Evolutionary conservation across 1,140 invertebrate genomes (phyloP).

Genomic region (Hylaeus anthracinus): DNA sequence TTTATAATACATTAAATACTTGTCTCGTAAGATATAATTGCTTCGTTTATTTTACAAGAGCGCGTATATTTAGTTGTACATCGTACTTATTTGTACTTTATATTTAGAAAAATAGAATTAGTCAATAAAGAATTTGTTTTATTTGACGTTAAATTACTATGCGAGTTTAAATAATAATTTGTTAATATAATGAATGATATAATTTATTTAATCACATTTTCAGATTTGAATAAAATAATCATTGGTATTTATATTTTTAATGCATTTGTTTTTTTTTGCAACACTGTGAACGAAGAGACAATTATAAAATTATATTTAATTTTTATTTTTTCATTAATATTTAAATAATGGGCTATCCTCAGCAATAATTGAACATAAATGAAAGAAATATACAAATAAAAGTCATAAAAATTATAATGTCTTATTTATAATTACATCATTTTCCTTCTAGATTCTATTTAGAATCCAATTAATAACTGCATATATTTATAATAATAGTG

Average conservation of each 20-base stretch:
- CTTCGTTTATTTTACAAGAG: constrained; percentile 52
- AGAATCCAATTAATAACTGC: too few species aligned
- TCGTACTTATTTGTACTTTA: constrained; percentile 62
- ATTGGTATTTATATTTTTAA: neutral
- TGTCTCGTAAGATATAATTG: constrained; percentile 45
- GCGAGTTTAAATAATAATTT: constrained; percentile 49
- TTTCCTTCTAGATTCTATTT: too few species aligned
- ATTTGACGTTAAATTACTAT: constrained; percentile 47
- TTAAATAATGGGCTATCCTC: constrained; percentile 25
- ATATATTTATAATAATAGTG: neutral
- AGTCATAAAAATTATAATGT: neutral
- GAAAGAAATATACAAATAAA: constrained; percentile 33
- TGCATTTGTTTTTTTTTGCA: neutral
- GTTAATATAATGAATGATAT: constrained; percentile 22
- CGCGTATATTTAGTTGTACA: constrained; percentile 48
- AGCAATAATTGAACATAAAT: constrained; percentile 50
- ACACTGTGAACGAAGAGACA: constrained; percentile 12
- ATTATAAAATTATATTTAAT: constrained; percentile 28
- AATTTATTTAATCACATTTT: constrained; percentile 5
- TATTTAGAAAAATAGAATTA: constrained; percentile 43
- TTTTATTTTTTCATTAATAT: constrained; percentile 37
- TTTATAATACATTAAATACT: constrained; percentile 45
- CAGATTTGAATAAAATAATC: neutral
- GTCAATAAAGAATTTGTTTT: constrained; percentile 58
- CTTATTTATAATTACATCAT: neutral